These are phyloP conservation scores for Sylvia atricapilla DNA, from an alignment of 2,113 vertebrate genomes.

Conservation along the genomic window DNA sequence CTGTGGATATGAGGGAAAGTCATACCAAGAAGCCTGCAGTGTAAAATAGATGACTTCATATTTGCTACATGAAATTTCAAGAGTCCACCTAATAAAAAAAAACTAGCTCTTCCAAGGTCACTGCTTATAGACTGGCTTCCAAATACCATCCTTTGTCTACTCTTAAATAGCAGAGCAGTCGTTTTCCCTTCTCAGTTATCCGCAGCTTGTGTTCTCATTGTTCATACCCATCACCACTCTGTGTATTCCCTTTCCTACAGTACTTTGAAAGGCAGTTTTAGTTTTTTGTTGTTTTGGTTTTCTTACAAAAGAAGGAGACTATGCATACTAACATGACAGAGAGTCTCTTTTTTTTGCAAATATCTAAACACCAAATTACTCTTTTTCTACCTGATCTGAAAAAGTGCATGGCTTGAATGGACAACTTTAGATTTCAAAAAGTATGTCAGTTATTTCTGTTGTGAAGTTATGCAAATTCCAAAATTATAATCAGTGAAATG, in stretches of 20 bases:
- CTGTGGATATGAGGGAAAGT: background rate
- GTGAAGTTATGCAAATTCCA: background rate
- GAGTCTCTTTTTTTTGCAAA: background rate
- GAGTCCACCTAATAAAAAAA: background rate
- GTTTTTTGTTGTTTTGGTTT: background rate
- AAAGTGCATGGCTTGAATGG: background rate
- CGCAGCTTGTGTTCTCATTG: background rate
- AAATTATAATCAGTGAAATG: background rate
- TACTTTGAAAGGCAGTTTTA: background rate
- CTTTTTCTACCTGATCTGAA: background rate
- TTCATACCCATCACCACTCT: background rate
- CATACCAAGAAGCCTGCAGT: background rate
- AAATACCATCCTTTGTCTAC: background rate
- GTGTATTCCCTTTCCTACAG: background rate
- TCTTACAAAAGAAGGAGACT: background rate
- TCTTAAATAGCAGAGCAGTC: background rate
- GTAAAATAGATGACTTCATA: background rate
- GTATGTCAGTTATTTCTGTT: background rate
- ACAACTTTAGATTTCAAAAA: background rate
- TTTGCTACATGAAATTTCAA: background rate
- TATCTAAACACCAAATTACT: background rate
- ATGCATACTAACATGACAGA: background rate
- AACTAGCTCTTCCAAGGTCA: background rate
- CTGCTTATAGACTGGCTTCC: background rate
- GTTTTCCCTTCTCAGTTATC: constrained; percentile 7